A percentile compares a stretch with the other conserved stretches of the same genome.
These are phyloP conservation scores for Aradus depressus DNA, from an alignment of 2,888 invertebrate genomes.

Conservation along the genomic window DNA sequence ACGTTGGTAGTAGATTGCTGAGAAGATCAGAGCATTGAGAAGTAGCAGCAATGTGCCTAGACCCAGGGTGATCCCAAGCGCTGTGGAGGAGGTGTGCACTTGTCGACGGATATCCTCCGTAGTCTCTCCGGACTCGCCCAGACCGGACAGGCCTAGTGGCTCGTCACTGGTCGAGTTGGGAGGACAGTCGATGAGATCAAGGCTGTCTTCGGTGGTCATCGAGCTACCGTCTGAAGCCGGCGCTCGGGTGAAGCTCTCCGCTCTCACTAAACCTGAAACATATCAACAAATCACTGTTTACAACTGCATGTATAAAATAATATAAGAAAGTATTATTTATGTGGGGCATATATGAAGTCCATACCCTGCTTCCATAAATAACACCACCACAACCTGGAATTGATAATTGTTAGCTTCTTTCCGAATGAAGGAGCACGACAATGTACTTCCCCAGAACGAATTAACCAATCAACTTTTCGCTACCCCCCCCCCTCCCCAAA, in stretches of 20 bases:
- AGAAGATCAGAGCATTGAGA: slow-evolving; percentile 62
- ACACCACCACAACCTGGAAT: too few species aligned
- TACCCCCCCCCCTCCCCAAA: too few species aligned
- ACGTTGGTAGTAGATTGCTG: slow-evolving; percentile 64
- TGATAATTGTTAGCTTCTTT: too few species aligned
- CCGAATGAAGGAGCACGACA: too few species aligned
- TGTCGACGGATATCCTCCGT: slow-evolving; percentile 44
- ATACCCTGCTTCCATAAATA: too few species aligned
- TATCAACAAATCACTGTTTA: too few species aligned
- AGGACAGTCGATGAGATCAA: slow-evolving; percentile 19
- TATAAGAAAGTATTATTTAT: too few species aligned
- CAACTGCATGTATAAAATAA: too few species aligned
- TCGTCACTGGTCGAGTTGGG: slow-evolving; percentile 25
- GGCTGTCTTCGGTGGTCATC: slow-evolving; percentile 14
- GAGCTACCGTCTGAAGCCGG: slow-evolving; percentile 34
- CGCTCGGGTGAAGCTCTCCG: slow-evolving; percentile 41
- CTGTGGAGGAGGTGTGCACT: slow-evolving; percentile 60
- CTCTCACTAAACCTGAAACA: slow-evolving; percentile 39
- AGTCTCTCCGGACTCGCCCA: slow-evolving; percentile 26
- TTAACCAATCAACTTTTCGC: too few species aligned
- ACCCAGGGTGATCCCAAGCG: slow-evolving; percentile 63
- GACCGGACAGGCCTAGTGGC: slow-evolving; percentile 26
- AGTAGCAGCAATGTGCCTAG: slow-evolving; percentile 60
- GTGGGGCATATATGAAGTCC: too few species aligned
- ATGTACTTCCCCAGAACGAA: too few species aligned